Evolutionary conservation across 2,113 vertebrate genomes (phyloP).

Genomic region (Cyanoderma ruficeps): DNA sequence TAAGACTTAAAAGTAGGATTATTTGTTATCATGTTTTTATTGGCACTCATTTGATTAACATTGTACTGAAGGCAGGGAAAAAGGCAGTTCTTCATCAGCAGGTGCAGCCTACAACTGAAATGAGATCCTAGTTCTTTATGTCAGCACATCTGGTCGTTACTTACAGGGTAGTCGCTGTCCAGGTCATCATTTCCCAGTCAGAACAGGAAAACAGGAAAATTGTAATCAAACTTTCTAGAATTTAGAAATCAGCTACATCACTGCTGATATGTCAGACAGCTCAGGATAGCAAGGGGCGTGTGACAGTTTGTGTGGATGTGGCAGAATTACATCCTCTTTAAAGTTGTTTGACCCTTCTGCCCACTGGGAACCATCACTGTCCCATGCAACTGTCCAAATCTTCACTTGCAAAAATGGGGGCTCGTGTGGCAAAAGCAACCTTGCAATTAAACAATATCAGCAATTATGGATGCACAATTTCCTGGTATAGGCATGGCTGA

Average conservation of each 20-base stretch:
- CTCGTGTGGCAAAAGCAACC: neutral
- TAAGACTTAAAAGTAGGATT: neutral
- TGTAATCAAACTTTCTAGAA: neutral
- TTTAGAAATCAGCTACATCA: neutral
- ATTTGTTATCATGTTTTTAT: neutral
- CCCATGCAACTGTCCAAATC: accelerated
- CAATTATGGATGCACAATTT: neutral
- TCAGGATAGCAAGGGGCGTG: neutral
- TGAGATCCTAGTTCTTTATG: neutral
- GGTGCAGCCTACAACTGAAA: neutral
- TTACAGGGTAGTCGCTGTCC: neutral
- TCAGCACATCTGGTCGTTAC: neutral
- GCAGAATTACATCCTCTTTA: neutral
- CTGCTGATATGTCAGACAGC: neutral
- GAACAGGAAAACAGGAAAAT: neutral
- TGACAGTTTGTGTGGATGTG: neutral
- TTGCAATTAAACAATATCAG: neutral
- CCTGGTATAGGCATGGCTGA: neutral
- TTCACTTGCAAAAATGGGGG: neutral
- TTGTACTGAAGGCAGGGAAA: neutral
- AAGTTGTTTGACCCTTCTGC: neutral
- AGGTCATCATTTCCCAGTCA: neutral
- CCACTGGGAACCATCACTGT: neutral
- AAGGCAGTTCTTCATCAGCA: neutral
- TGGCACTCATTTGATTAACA: neutral